Percentiles rank a stretch among this genome's conserved stretches.
Conservation (phyloP, 2,113 vertebrate species). For the Hippocampus mohnikei region DNA sequence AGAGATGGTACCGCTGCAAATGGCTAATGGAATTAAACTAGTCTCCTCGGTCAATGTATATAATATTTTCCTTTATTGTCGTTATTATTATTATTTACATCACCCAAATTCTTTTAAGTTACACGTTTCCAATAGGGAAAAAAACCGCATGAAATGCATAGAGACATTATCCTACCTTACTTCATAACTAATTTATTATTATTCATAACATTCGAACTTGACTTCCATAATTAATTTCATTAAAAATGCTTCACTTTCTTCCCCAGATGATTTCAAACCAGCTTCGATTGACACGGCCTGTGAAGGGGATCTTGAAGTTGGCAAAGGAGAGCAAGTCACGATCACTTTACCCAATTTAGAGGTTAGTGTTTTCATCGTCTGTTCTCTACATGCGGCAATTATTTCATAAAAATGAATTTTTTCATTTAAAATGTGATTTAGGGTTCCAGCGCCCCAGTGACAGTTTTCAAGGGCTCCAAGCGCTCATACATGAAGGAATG, state of each 20-base stretch:
- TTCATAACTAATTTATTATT: not conserved
- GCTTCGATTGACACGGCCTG: constrained; percentile 94
- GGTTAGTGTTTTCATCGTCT: constrained; percentile 64
- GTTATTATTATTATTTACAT: not conserved
- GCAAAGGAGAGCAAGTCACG: constrained; percentile 96
- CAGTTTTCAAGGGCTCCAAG: constrained; percentile 97
- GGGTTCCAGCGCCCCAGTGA: constrained; percentile 92
- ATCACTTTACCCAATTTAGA: constrained; percentile 96
- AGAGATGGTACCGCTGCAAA: not conserved
- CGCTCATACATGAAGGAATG: constrained; percentile 96
- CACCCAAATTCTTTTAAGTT: not conserved
- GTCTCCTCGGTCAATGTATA: not conserved
- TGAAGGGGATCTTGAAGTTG: constrained; percentile 94
- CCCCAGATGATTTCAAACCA: constrained; percentile 96
- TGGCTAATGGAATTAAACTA: not conserved
- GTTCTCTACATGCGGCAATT: not conserved
- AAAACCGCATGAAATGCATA: too few relatives aligned
- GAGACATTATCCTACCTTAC: not conserved
- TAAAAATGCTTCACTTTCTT: constrained; percentile 1
- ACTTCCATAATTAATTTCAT: not conserved
- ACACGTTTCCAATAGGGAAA: too few relatives aligned
- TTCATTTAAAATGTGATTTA: constrained; percentile 34
- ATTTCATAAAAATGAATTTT: not conserved
- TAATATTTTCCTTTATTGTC: too few relatives aligned
- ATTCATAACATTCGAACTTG: not conserved